A percentile compares a stretch with the other conserved stretches of the same genome.
Evolutionary conservation across 2,888 invertebrate genomes (phyloP).

Genomic region (Tupiocoris notatus): DNA sequence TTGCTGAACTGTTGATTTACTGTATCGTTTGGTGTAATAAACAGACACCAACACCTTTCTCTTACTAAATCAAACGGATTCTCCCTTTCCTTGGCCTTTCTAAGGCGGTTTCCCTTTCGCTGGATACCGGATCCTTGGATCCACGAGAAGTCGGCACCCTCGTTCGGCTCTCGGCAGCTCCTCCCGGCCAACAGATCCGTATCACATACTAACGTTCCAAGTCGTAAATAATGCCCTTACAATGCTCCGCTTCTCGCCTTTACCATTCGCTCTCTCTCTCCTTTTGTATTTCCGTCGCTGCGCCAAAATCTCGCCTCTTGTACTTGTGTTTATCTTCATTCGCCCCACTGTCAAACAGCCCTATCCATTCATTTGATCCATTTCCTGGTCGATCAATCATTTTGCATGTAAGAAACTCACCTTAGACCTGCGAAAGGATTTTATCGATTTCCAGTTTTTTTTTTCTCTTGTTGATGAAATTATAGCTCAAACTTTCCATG

Average conservation of each 20-base stretch:
- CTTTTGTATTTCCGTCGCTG: not conserved
- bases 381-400: not conserved
- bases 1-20: not conserved
- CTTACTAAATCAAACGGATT: constrained; percentile 9
- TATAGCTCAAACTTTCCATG: too few species aligned
- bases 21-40: not conserved
- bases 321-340: constrained; percentile 43
- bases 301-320: constrained; percentile 1
- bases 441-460: too few species aligned
- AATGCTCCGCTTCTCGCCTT: constrained; percentile 5
- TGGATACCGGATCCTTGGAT: not conserved
- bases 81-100: not conserved
- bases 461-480: too few species aligned
- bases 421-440: too few species aligned
- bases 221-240: constrained; percentile 39
- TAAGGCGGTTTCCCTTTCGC: not conserved
- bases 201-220: constrained; percentile 23
- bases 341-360: constrained; percentile 39
- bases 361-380: constrained; percentile 39
- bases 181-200: constrained; percentile 21
- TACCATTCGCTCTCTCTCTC: not conserved
- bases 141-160: not conserved
- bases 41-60: not conserved
- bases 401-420: not conserved
- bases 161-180: not conserved